Evolutionary conservation across 1,140 invertebrate species (phyloP).

Genomic region (Meloidogyne hapla): DNA sequence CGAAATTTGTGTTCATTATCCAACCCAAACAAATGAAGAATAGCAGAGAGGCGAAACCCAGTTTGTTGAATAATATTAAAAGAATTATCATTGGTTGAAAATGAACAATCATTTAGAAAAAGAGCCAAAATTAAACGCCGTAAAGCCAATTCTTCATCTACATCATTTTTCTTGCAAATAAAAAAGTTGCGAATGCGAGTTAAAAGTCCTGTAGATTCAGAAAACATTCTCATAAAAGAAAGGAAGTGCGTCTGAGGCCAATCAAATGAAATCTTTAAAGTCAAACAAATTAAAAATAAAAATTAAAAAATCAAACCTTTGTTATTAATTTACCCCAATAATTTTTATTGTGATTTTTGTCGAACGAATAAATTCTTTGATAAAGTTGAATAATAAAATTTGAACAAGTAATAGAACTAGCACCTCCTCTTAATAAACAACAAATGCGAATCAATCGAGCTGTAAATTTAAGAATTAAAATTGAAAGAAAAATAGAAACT

Average conservation of each 20-base stretch:
- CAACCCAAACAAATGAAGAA: conserved; percentile 24
- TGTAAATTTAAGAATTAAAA: conserved; percentile 7
- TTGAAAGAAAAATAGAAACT: too few species aligned
- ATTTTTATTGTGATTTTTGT: conserved; percentile 1
- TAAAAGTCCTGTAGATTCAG: neutral
- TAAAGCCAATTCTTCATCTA: conserved; percentile 28
- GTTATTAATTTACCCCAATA: conserved; percentile 25
- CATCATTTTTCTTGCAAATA: conserved; percentile 3
- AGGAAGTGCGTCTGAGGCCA: conserved; percentile 18
- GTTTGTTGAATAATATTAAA: neutral
- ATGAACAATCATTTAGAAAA: conserved; percentile 22
- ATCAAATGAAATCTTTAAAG: conserved; percentile 19
- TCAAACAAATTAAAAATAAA: neutral
- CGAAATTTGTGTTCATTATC: conserved; percentile 1
- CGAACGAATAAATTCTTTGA: neutral
- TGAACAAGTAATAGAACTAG: neutral
- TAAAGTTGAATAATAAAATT: conserved; percentile 2
- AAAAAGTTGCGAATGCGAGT: neutral
- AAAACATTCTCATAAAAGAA: conserved; percentile 25
- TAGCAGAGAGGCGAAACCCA: conserved; percentile 28
- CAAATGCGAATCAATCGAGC: neutral
- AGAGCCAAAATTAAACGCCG: conserved; percentile 26
- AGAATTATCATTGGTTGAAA: conserved; percentile 2
- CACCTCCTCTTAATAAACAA: conserved; percentile 2
- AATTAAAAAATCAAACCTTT: conserved; percentile 8